Conservation (phyloP, 2,113 vertebrate genomes). For the Microtus montanus region DNA sequence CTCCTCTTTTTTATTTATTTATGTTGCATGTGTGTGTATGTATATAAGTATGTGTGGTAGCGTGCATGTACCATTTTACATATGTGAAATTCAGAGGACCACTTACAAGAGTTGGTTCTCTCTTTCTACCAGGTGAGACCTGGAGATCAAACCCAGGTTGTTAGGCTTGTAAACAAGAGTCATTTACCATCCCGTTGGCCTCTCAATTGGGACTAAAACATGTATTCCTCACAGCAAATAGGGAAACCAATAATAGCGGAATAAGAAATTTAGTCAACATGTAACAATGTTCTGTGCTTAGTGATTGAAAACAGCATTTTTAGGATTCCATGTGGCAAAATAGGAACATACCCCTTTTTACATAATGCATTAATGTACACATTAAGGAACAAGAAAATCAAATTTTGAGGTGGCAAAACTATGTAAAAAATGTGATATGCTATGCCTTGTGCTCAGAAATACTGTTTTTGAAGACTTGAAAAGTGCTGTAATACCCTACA, state of each 20-base stretch:
- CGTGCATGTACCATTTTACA: not conserved
- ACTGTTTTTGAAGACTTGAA: conserved; percentile 14
- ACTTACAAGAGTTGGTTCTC: too few relatives aligned
- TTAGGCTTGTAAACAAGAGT: not conserved
- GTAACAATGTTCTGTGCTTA: not conserved
- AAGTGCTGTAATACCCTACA: not conserved
- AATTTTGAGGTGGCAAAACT: not conserved
- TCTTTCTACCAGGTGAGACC: not conserved
- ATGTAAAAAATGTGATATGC: not conserved
- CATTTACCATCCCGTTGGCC: not conserved
- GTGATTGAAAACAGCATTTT: not conserved
- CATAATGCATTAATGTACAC: not conserved
- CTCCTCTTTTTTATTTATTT: not conserved
- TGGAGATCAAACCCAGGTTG: not conserved
- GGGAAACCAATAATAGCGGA: not conserved
- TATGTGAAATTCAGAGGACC: not conserved
- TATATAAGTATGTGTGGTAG: not conserved
- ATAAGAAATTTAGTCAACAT: not conserved
- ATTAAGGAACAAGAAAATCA: conserved; percentile 6
- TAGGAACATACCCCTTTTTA: not conserved
- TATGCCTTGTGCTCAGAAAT: not conserved
- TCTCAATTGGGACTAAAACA: conserved; percentile 31
- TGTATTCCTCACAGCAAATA: conserved; percentile 4
- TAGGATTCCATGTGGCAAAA: not conserved
- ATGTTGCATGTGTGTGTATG: not conserved